These are phyloP conservation scores for Diplodus sargus DNA, from an alignment of 2,797 vertebrate genomes.

Conservation along the genomic window DNA sequence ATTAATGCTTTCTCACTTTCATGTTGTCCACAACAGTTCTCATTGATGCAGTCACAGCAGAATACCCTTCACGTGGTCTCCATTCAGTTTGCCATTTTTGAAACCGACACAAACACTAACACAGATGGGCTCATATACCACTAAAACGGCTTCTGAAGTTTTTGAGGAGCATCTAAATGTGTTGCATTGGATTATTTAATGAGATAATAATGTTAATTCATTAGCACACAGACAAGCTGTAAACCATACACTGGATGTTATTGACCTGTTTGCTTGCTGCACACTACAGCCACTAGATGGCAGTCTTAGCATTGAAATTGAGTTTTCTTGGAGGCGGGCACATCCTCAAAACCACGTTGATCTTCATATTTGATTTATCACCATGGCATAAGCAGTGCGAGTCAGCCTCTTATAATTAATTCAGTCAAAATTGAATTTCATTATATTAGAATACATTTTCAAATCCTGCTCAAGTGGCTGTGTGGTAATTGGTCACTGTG, in stretches of 20 bases:
- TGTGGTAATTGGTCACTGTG: constrained; percentile 2
- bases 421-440: constrained; percentile 41
- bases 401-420: constrained; percentile 27
- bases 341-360: constrained; percentile 29
- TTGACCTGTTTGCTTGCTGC: not conserved
- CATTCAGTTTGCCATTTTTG: no score
- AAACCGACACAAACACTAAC: no score
- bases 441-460: constrained; percentile 46
- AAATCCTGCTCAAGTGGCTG: constrained; percentile 17
- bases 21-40: not conserved
- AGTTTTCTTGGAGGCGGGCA: constrained; percentile 7
- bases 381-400: constrained; percentile 40
- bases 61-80: not conserved
- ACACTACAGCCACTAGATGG: constrained; percentile 76
- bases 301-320: constrained; percentile 60
- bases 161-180: not conserved
- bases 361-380: constrained; percentile 49
- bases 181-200: not conserved
- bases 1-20: not conserved
- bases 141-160: not conserved
- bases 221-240: not conserved
- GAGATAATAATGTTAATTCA: not conserved
- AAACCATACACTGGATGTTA: not conserved
- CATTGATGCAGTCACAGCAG: not conserved
- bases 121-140: not conserved